These are phyloP conservation scores for Coelogynopora nodosa DNA, from an alignment of 2,888 invertebrate species.

Conservation along the genomic window DNA sequence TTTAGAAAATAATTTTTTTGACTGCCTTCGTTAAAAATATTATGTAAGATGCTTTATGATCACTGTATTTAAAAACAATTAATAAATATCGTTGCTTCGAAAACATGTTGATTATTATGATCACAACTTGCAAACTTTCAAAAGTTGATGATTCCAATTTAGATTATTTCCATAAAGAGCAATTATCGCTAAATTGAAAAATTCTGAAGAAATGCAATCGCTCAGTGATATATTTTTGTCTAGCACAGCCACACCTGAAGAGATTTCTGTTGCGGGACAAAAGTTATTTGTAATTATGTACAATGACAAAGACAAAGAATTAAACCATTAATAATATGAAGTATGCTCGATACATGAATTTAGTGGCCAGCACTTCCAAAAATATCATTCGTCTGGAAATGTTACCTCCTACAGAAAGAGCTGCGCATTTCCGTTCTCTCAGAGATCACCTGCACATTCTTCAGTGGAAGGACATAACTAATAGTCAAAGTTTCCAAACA, in stretches of 20 bases:
- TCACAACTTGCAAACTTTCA: no score
- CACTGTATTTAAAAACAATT: no score
- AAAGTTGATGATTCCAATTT: no score
- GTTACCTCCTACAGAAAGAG: conserved; percentile 6
- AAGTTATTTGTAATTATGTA: conserved; percentile 22
- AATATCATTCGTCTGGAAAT: conserved; percentile 18
- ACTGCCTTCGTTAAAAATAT: no score
- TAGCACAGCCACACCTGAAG: neutral
- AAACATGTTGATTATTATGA: no score
- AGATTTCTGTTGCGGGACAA: conserved; percentile 1
- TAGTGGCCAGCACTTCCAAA: conserved; percentile 17
- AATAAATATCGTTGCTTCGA: no score
- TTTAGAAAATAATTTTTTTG: no score
- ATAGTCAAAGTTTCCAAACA: neutral
- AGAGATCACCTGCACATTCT: neutral
- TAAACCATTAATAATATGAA: conserved; percentile 15
- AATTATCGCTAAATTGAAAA: no score
- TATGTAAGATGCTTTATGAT: no score
- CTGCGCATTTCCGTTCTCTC: conserved; percentile 5
- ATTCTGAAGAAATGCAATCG: no score
- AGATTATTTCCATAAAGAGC: no score
- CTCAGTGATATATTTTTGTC: conserved; percentile 32
- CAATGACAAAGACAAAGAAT: neutral
- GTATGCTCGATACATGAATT: conserved; percentile 32
- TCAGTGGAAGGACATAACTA: conserved; percentile 4